Evolutionary conservation across 2,113 vertebrate genomes (phyloP).

Genomic region (Tetrao urogallus): DNA sequence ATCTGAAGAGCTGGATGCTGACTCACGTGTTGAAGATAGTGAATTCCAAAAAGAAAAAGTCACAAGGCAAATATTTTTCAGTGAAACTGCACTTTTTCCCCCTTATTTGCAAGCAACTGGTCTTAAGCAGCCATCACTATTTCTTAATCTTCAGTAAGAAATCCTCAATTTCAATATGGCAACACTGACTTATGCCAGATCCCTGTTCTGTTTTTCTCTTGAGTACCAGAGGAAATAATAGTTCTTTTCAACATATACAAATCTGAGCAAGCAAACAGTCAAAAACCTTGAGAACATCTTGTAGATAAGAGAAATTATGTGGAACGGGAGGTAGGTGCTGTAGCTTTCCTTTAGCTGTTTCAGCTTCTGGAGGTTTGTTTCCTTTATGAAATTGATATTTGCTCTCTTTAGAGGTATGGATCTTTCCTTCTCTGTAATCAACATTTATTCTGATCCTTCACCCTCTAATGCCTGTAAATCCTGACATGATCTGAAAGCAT

Average conservation of each 20-base stretch:
- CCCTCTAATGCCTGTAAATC: slow-evolving; percentile 11
- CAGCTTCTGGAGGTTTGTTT: background rate
- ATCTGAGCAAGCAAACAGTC: background rate
- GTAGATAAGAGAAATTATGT: background rate
- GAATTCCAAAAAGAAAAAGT: background rate
- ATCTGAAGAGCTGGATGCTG: background rate
- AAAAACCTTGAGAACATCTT: background rate
- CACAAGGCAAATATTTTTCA: background rate
- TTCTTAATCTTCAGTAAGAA: background rate
- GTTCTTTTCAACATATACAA: background rate
- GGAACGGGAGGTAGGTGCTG: background rate
- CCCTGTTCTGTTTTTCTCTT: background rate
- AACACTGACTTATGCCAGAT: background rate
- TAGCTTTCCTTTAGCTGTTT: background rate
- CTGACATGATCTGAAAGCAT: slow-evolving; percentile 21
- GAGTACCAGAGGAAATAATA: background rate
- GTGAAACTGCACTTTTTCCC: background rate
- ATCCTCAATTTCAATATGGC: rapidly evolving
- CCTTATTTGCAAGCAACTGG: background rate
- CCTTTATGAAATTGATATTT: slow-evolving; percentile 2
- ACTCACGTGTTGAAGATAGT: background rate
- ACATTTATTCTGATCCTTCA: slow-evolving; percentile 42
- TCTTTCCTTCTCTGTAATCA: slow-evolving; percentile 18
- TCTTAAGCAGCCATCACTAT: background rate
- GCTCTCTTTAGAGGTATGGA: background rate